A percentile compares a stretch with the other conserved stretches of the same genome.
phyloP scores from a whole-genome alignment of 92 coral and sea anemone genomes.

The Epizoanthus scotinus region DNA sequence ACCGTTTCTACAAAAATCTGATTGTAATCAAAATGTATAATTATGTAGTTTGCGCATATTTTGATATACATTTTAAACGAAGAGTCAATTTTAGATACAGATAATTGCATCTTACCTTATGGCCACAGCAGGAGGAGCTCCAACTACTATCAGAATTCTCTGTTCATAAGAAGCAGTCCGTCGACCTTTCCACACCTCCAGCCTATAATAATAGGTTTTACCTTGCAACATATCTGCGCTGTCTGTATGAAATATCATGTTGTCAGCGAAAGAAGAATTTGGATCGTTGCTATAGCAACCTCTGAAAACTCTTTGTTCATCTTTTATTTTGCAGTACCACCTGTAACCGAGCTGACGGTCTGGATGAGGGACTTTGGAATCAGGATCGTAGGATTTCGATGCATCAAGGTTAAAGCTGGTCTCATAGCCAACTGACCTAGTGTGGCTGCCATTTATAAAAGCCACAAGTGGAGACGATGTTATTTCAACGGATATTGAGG shows the following conservation, averaged over 20 bases:
- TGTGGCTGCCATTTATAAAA: slow-evolving; percentile 51
- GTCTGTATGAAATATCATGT: slow-evolving; percentile 42
- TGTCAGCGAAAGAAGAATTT: slow-evolving; percentile 30
- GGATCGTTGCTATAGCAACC: slow-evolving; percentile 32
- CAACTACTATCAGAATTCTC: slow-evolving; percentile 61
- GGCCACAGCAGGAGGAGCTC: slow-evolving; percentile 78
- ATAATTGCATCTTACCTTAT: slow-evolving; percentile 56
- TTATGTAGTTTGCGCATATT: no score
- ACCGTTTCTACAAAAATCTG: no score
- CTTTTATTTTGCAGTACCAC: slow-evolving; percentile 68
- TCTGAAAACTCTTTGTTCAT: not conserved
- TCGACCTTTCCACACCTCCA: slow-evolving; percentile 58
- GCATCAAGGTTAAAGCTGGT: slow-evolving; percentile 59
- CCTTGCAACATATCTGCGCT: slow-evolving; percentile 60
- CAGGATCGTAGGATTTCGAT: slow-evolving; percentile 66
- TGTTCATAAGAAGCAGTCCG: slow-evolving; percentile 68
- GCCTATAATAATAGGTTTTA: slow-evolving; percentile 68
- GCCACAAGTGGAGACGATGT: slow-evolving; percentile 53
- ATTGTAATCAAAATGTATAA: no score
- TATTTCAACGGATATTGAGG: slow-evolving; percentile 37
- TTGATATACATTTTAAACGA: no score
- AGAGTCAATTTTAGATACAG: no score
- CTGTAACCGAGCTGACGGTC: slow-evolving; percentile 35
- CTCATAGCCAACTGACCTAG: slow-evolving; percentile 50
- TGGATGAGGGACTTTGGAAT: slow-evolving; percentile 31